Evolutionary conservation across 2,888 invertebrate genomes (phyloP), one percentile per base, ranked within the genome.

Genomic region (Macaria liturata): DNA sequence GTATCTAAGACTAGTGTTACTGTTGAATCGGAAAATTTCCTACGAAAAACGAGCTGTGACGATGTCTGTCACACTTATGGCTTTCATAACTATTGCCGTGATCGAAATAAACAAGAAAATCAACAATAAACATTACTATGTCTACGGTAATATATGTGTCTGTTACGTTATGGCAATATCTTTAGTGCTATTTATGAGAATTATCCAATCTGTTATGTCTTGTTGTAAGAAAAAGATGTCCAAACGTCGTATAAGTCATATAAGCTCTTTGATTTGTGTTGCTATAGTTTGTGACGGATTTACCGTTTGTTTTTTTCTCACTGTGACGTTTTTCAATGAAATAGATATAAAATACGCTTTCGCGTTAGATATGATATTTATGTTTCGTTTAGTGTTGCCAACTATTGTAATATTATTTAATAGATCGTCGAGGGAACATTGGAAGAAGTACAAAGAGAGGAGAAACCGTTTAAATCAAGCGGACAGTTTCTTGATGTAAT

Each of bases 351-450:
- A 20, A 9, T 44, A 9, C 5, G 32, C 3, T 42, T 4, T 50
- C 3, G 20, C 20, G 1, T 6, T 51, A 7, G 45, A 44, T 34
- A 3, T 4, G 9, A 8, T 45, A 20, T 20, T 6, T 32, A 32
- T 40, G 3, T 46, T 53, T n/a, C 6, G 49, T 9, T 4, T 49
- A 0, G 4, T 58, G 49, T 53, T 49, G 0, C 32, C n/a, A 3
- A 49, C 53, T 6, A 37, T 46, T 5, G 31, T 54, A 0, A 43
- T 43, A 8, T 31, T 58, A 31, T 7, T 53, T 0, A 58, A 54
- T 49, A 58, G 30, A 20, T 52, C 49, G 0, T 49, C 58, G 3
- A 46, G 49, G 20, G 52, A 49, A 32, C 53, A 57, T 57, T 57
- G 57, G 57, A 49, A 49, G 7, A 42, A 1, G 39, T 57, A 54